phyloP scores from a whole-genome alignment of 2,888 invertebrate species.

The Venustoraphidia nigricollis region DNA sequence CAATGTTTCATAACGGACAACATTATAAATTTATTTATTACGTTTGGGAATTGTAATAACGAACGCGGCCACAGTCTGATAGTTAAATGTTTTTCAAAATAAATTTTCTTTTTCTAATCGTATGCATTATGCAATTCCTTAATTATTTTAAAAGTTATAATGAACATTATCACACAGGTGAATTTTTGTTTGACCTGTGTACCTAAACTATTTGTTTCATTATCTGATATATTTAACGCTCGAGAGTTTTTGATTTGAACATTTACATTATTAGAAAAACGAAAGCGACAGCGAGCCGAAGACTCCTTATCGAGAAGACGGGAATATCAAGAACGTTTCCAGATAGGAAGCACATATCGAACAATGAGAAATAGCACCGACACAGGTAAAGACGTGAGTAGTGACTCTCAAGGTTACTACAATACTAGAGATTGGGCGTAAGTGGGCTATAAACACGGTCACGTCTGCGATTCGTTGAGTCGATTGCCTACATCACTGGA shows the following conservation, averaged over 20 bases:
- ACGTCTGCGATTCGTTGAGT: too few relatives aligned
- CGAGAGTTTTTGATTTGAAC: background rate
- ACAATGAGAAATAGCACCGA: constrained; percentile 29
- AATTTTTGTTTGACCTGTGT: background rate
- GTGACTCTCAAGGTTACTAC: too few relatives aligned
- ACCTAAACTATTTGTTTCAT: background rate
- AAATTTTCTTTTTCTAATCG: too few relatives aligned
- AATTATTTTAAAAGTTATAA: too few relatives aligned
- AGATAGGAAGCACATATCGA: constrained; percentile 24
- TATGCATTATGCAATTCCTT: background rate
- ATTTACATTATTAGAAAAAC: constrained; percentile 41
- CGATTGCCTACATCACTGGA: too few relatives aligned
- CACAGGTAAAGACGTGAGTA: constrained; percentile 22
- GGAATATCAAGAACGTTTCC: constrained; percentile 54
- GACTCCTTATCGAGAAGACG: constrained; percentile 62
- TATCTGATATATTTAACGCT: too few relatives aligned
- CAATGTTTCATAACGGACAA: background rate
- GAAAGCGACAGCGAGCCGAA: constrained; percentile 64
- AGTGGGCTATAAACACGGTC: too few relatives aligned
- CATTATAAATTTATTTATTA: background rate
- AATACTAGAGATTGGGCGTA: too few relatives aligned
- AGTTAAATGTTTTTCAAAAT: too few relatives aligned
- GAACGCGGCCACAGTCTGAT: too few relatives aligned
- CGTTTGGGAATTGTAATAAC: background rate
- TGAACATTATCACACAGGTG: background rate